Conservation (phyloP, 2,797 vertebrate species). For the Lepidocolaptes lacrymiger region DNA sequence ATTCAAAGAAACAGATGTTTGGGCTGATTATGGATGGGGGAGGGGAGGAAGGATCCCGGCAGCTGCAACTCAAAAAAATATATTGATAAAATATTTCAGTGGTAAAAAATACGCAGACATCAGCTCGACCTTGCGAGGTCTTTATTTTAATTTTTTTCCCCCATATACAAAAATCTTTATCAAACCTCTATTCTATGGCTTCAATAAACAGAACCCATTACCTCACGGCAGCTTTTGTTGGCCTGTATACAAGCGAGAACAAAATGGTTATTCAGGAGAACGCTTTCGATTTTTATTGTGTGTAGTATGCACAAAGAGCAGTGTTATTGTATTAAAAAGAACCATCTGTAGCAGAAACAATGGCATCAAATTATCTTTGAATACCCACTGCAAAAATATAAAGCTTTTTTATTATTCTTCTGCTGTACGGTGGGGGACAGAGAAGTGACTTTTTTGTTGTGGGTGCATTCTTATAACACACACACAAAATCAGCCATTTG, state of each 20-base stretch:
- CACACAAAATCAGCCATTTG: constrained; percentile 90
- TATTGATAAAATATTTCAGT: constrained; percentile 75
- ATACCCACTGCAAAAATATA: constrained; percentile 99
- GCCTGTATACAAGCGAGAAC: constrained; percentile 98
- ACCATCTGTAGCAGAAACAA: constrained; percentile 99
- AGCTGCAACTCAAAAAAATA: constrained; percentile 76
- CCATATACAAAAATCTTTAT: constrained; percentile 94
- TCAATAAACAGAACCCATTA: constrained; percentile 99
- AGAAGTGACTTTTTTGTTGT: constrained; percentile 99
- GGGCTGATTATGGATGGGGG: constrained; percentile 66
- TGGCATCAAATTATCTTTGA: constrained; percentile 99
- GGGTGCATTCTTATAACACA: constrained; percentile 93
- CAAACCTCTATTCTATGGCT: constrained; percentile 97
- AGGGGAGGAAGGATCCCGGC: constrained; percentile 53
- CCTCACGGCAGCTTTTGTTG: constrained; percentile 99
- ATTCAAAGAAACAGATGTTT: constrained; percentile 77
- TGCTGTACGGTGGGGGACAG: constrained; percentile 93
- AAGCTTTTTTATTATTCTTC: constrained; percentile 94
- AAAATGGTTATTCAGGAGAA: constrained; percentile 99
- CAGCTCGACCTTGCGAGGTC: constrained; percentile 88
- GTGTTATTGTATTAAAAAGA: constrained; percentile 99
- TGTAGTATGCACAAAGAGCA: constrained; percentile 98
- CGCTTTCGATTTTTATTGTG: constrained; percentile 99
- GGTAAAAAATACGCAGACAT: constrained; percentile 81
- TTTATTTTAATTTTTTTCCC: constrained; percentile 73